These are phyloP conservation scores for Gallinago media DNA, from an alignment of 2,113 vertebrate species.

Conservation along the genomic window DNA sequence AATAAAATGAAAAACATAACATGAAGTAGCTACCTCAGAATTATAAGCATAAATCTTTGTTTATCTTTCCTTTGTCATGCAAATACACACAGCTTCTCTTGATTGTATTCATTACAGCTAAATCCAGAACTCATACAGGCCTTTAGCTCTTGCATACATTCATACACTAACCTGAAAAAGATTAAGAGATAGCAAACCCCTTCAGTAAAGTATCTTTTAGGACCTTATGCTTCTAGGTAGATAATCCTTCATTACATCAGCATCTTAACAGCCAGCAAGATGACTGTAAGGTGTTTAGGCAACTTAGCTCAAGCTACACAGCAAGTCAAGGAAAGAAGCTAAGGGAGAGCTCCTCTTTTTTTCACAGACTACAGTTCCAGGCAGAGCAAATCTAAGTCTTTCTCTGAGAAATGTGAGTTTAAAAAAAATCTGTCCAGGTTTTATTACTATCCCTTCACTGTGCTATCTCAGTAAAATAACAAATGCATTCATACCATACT, in stretches of 20 bases:
- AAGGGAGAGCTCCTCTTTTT: not conserved
- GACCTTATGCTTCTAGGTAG: not conserved
- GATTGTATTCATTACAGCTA: not conserved
- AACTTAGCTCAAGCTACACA: not conserved
- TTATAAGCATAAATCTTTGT: conserved; percentile 13
- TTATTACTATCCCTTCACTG: not conserved
- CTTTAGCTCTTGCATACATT: not conserved
- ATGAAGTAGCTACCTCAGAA: conserved; percentile 13
- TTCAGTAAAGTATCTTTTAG: not conserved
- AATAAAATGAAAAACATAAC: not conserved
- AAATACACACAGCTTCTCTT: not conserved
- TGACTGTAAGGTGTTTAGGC: not conserved
- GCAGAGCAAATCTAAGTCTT: not conserved
- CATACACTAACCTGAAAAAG: not conserved
- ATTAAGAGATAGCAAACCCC: not conserved
- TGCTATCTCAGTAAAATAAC: not conserved
- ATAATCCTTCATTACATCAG: not conserved
- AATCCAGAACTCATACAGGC: not conserved
- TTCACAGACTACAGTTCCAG: not conserved
- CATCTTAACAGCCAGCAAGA: not conserved
- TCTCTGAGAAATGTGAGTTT: not conserved
- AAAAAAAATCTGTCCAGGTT: not conserved
- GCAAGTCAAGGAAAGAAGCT: not conserved
- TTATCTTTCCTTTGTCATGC: not conserved
- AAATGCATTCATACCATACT: not conserved